Evolutionary conservation across 2,113 vertebrate species (phyloP).

Genomic region (Cichladusa arquata): DNA sequence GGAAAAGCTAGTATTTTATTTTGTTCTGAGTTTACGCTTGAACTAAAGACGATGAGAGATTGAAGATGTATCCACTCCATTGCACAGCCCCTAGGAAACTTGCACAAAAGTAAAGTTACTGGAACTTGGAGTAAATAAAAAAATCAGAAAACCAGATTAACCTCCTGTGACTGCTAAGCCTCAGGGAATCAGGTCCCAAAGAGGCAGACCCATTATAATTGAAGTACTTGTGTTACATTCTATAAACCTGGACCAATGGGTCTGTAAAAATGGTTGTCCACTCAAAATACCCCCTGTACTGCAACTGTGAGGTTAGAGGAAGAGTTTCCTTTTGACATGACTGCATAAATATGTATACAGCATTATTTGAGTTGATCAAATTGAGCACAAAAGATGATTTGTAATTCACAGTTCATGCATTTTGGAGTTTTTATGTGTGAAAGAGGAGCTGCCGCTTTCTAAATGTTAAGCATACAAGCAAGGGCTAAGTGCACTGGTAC

Average conservation of each 20-base stretch:
- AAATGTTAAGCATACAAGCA: neutral
- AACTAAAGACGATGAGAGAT: neutral
- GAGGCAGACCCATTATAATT: conserved; percentile 19
- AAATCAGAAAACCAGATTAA: conserved; percentile 61
- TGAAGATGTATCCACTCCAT: conserved; percentile 35
- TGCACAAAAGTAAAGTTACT: conserved; percentile 45
- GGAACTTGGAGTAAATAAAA: conserved; percentile 46
- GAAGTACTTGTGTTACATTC: neutral
- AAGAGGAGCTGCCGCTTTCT: conserved; percentile 3
- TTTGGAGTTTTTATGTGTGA: neutral
- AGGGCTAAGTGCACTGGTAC: neutral
- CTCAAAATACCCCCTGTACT: neutral
- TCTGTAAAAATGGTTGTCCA: neutral
- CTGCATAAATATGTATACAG: neutral
- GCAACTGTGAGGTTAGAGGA: neutral
- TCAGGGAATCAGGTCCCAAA: conserved; percentile 8
- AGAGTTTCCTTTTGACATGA: neutral
- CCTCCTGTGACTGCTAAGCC: conserved; percentile 23
- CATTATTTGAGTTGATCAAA: neutral
- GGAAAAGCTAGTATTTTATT: neutral
- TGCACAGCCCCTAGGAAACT: conserved; percentile 59
- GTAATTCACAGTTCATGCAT: neutral
- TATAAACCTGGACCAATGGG: neutral
- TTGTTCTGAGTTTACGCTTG: conserved; percentile 23
- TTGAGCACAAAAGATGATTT: neutral